Conservation (phyloP, 1,140 invertebrate species). For the Plectrocnemia conspersa region DNA sequence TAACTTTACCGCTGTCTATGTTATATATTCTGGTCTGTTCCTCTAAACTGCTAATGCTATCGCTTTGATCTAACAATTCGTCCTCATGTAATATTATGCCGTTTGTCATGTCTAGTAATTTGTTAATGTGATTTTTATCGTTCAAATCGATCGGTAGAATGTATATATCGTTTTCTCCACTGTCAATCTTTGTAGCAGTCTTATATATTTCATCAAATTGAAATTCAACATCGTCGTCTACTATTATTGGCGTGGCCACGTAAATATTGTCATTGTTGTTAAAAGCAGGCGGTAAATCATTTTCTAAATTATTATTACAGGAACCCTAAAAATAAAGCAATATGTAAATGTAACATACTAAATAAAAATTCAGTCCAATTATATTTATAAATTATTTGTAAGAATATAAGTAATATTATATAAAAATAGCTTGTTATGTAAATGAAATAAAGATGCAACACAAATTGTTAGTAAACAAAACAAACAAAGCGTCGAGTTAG, state of each 20-base stretch:
- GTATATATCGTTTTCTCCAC: constrained; percentile 16
- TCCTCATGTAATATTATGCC: constrained; percentile 24
- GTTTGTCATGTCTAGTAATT: constrained; percentile 21
- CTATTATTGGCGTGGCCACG: constrained; percentile 19
- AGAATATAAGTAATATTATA: too few species aligned
- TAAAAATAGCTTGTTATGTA: too few species aligned
- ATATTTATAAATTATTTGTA: too few species aligned
- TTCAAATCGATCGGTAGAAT: constrained; percentile 17
- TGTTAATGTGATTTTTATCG: constrained; percentile 13
- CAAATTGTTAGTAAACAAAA: constrained; percentile 5
- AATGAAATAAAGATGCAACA: too few species aligned
- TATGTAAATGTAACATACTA: too few species aligned
- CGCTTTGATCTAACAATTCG: constrained; percentile 39
- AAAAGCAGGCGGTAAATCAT: too few species aligned
- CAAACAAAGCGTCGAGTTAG: constrained; percentile 10
- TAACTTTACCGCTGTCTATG: constrained; percentile 48
- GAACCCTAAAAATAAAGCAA: too few species aligned
- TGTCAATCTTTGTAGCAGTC: constrained; percentile 25
- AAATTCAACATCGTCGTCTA: constrained; percentile 26
- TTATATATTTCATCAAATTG: constrained; percentile 32
- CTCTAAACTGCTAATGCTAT: constrained; percentile 45
- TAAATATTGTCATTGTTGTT: constrained; percentile 14
- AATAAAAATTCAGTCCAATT: too few species aligned
- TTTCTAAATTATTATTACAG: too few species aligned
- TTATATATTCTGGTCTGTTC: constrained; percentile 52